Base-by-base conservation (phyloP, 2,113 vertebrate genomes). In the Microcebus ravelobensis region DNA sequence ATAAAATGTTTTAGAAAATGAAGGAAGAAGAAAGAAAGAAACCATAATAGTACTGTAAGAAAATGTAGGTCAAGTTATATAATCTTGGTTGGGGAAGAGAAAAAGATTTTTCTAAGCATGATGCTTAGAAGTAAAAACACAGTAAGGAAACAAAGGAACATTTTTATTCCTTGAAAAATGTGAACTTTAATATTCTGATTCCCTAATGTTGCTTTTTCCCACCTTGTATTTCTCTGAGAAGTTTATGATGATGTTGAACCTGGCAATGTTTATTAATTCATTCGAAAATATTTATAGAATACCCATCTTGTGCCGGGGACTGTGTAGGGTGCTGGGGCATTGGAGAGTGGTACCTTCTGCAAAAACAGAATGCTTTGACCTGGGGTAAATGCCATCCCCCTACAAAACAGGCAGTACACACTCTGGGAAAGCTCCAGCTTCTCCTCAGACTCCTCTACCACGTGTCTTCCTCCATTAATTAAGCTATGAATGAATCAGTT, bases 281-380 rank as follows among this genome's bases (percentile, higher is more conserved):
- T 87, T 95, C n/a, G 29, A 14, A 89, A 63, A 36, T 59, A 34
- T 70, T 21, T 39, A 12, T 12, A 27, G 27, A 34, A 11, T 11
- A 39, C 42, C 20, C 15, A 2, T 14, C 21, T 0, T 0, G 0
- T 79, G 48, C 25, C 77, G 68, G 42, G 81, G 36, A 11, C 59
- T 4, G 9, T 61, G 59, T 10, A 27, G 50, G 29, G 8, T 59
- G 20, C 29, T 36, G 13, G 59, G 36, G 15, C 14, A 0, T 31
- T 29, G 55, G 42, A 14, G 31, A 34, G 36, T 1, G 6, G 6
- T 20, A 13, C 48, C 34, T 65, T n/a, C 11, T 13, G 36, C 9
- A 29, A 39, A 42, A 36, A 4, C 5, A 5, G 39, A 23, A 1
- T 27, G 10, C 31, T 5, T 15, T 10, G 7, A 29, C 31, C 25